These are phyloP conservation scores for Clarias pachynema DNA, from an alignment of 2,797 vertebrate genomes.

Conservation along the genomic window DNA sequence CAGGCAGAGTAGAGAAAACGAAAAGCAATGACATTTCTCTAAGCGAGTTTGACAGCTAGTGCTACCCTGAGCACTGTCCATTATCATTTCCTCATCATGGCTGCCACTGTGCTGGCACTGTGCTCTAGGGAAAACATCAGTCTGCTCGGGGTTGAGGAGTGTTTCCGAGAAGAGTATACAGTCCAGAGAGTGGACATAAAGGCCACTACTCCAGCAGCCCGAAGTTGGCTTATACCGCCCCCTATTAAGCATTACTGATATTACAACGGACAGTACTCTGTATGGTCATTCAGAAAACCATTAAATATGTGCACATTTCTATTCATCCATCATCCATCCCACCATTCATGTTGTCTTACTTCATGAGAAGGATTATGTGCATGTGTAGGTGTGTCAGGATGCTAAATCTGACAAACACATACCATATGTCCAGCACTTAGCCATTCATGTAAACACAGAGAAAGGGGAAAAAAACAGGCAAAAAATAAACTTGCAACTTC, in stretches of 20 bases:
- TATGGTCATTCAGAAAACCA: conserved; percentile 20
- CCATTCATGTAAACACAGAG: conserved; percentile 45
- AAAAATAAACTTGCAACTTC: conserved; percentile 44
- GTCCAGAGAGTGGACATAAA: conserved; percentile 29
- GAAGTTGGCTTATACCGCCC: conserved; percentile 65
- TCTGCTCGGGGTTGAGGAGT: conserved; percentile 27
- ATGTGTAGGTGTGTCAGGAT: conserved; percentile 30
- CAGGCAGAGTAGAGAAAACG: conserved; percentile 56
- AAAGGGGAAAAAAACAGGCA: conserved; percentile 29
- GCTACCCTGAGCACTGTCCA: conserved; percentile 68
- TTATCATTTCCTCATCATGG: conserved; percentile 74
- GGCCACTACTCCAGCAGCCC: background rate
- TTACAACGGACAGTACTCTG: conserved; percentile 34
- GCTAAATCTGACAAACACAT: conserved; percentile 36
- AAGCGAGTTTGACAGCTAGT: conserved; percentile 69
- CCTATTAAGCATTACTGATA: conserved; percentile 65
- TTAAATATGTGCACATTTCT: background rate
- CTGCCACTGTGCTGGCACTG: conserved; percentile 62
- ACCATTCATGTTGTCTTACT: conserved; percentile 20
- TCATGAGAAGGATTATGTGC: conserved; percentile 19
- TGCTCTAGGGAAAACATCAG: conserved; percentile 56
- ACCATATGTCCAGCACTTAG: conserved; percentile 40
- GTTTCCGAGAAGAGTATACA: conserved; percentile 10
- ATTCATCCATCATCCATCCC: conserved; percentile 18
- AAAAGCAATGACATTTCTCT: conserved; percentile 67